phyloP scores from a whole-genome alignment of 2,797 vertebrate species.

The Mallotus villosus region DNA sequence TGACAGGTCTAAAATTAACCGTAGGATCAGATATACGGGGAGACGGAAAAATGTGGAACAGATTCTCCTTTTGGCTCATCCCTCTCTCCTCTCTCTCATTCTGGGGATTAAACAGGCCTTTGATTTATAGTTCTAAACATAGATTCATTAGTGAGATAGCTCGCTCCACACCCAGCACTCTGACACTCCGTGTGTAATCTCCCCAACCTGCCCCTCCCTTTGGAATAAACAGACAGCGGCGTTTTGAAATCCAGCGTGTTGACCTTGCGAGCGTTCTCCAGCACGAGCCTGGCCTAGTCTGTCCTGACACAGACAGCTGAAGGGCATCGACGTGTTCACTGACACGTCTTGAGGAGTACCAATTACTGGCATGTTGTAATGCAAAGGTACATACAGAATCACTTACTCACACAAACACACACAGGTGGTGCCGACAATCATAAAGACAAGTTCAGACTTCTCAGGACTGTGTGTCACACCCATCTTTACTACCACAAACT shows the following conservation, averaged over 20 bases:
- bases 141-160: conserved; percentile 73
- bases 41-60: conserved; percentile 70
- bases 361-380: too few relatives aligned
- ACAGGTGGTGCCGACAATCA: neutral
- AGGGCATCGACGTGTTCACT: neutral
- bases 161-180: conserved; percentile 51
- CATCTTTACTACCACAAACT: conserved; percentile 36
- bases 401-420: conserved; percentile 1
- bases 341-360: too few relatives aligned
- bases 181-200: conserved; percentile 41
- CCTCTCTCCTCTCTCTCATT: conserved; percentile 59
- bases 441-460: too few relatives aligned
- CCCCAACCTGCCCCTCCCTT: conserved; percentile 1
- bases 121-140: conserved; percentile 75
- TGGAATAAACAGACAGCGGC: neutral
- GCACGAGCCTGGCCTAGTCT: neutral
- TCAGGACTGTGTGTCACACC: conserved; percentile 53
- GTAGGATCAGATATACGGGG: conserved; percentile 68
- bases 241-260: neutral
- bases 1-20: conserved; percentile 75
- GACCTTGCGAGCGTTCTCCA: neutral
- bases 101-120: conserved; percentile 66
- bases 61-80: conserved; percentile 68
- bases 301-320: neutral
- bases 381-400: neutral